Conservation (phyloP, 2,113 vertebrate genomes). For the Chaenogobius annularis region DNA sequence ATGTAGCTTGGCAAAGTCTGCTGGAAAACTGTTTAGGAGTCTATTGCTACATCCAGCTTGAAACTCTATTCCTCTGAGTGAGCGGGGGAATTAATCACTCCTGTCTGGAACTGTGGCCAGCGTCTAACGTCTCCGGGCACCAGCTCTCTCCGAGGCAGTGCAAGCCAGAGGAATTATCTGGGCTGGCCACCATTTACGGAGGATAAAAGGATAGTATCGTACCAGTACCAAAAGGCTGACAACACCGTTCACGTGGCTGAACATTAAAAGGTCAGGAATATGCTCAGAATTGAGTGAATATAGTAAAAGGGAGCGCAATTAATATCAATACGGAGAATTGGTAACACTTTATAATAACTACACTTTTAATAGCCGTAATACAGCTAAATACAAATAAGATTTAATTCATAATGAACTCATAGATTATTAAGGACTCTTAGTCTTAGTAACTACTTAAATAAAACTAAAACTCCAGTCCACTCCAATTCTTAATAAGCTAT, state of each 20-base stretch:
- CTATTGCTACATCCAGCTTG: not conserved
- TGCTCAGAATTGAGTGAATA: not conserved
- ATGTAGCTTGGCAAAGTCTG: not conserved
- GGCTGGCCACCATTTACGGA: not conserved
- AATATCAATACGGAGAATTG: too few relatives aligned
- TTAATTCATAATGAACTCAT: too few relatives aligned
- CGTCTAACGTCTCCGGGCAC: not conserved
- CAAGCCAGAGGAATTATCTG: constrained; percentile 1
- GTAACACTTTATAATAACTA: too few relatives aligned
- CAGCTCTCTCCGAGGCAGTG: not conserved
- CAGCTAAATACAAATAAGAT: too few relatives aligned
- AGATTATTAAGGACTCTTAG: too few relatives aligned
- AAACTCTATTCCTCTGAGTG: not conserved
- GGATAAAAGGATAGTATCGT: not conserved
- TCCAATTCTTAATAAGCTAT: too few relatives aligned
- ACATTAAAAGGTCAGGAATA: not conserved
- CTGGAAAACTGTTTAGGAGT: not conserved
- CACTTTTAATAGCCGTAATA: too few relatives aligned
- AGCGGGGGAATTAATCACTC: not conserved
- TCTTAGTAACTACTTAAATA: too few relatives aligned
- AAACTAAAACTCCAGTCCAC: too few relatives aligned
- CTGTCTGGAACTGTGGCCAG: not conserved
- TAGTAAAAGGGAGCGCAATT: too few relatives aligned
- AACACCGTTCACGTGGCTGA: not conserved
- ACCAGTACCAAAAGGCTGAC: not conserved